Conservation (phyloP, 2,888 invertebrate species). For the Acanthosepion lycidas region DNA sequence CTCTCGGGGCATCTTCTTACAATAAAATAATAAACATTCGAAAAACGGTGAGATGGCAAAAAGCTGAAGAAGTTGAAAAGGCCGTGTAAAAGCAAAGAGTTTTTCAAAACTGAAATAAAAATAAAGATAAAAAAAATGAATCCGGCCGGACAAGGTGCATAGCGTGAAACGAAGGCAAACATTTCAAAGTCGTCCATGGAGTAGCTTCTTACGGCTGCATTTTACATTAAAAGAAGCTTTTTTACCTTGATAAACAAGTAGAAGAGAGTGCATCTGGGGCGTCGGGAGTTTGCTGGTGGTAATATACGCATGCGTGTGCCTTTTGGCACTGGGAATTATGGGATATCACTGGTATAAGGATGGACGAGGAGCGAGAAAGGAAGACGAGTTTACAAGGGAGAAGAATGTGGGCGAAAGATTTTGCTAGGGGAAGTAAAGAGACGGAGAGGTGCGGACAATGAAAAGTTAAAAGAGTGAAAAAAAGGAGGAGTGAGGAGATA, state of each 20-base stretch:
- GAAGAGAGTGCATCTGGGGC: background rate
- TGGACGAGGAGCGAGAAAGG: background rate
- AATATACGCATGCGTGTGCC: background rate
- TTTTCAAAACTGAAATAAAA: background rate
- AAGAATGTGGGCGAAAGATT: background rate
- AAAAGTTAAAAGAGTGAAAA: background rate
- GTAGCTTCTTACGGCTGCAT: background rate
- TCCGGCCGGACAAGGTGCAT: constrained; percentile 4
- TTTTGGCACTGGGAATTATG: background rate
- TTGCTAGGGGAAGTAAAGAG: too few relatives aligned
- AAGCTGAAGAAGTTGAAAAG: background rate
- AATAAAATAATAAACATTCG: background rate
- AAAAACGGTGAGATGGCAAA: background rate
- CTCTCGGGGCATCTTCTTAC: background rate
- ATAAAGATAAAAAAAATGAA: background rate
- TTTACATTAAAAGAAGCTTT: constrained; percentile 15
- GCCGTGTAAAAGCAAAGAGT: background rate
- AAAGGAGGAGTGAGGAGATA: too few relatives aligned
- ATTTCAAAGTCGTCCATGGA: background rate
- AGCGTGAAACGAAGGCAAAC: constrained; percentile 33
- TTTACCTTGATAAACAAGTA: constrained; percentile 33
- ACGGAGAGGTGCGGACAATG: background rate
- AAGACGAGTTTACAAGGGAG: too few relatives aligned
- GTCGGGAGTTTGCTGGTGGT: background rate
- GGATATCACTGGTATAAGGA: background rate